A percentile compares a stretch with the other conserved stretches of the same genome.
These are phyloP conservation scores for Sarcophilus harrisii DNA, from an alignment of 2,797 vertebrate genomes.

Conservation along the genomic window DNA sequence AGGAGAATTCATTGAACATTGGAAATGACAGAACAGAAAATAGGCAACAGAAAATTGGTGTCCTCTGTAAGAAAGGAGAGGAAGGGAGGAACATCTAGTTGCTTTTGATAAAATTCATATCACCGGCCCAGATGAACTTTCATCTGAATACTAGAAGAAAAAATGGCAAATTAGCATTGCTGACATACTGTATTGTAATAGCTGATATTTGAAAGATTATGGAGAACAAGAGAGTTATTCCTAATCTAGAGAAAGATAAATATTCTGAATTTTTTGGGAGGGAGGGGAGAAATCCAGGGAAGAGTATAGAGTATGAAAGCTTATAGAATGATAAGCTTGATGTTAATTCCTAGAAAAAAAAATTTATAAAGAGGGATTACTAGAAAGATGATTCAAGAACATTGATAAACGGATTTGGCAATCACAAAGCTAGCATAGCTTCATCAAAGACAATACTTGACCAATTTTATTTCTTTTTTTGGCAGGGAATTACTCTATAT, in stretches of 20 bases:
- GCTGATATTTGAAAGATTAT: neutral
- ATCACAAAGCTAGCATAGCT: neutral
- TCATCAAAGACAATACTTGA: neutral
- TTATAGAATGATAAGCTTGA: neutral
- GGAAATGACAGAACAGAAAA: neutral
- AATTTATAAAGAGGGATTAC: neutral
- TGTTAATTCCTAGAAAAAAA: neutral
- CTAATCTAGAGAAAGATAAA: neutral
- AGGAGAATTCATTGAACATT: neutral
- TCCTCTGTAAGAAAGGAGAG: neutral
- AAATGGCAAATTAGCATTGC: neutral
- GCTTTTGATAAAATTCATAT: neutral
- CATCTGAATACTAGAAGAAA: neutral
- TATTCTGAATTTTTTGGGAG: neutral
- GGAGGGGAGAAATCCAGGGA: neutral
- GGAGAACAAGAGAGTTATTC: neutral
- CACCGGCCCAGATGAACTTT: neutral
- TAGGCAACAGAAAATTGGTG: neutral
- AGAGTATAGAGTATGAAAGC: neutral
- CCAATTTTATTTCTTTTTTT: neutral
- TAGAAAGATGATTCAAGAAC: neutral
- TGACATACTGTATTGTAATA: neutral
- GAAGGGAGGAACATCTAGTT: neutral
- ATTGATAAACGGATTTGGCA: neutral
- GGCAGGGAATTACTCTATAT: neutral